Percentiles rank a stretch among this genome's conserved stretches.
phyloP scores from a whole-genome alignment of 2,888 invertebrate genomes.

The Pediacus dermestoides region DNA sequence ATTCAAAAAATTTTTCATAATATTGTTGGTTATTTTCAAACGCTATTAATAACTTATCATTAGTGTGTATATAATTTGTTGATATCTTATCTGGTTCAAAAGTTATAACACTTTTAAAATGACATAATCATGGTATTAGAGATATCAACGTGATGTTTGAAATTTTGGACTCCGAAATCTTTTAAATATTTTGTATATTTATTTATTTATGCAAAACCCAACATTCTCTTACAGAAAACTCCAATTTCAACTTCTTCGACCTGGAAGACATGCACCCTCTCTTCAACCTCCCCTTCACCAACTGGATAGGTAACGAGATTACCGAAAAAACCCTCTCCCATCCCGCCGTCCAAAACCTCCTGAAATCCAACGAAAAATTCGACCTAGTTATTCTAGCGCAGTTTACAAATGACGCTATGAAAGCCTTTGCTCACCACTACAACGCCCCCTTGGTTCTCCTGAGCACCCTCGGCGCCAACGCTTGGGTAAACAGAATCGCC shows the following conservation, averaged over 20 bases:
- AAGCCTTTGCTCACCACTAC: slow-evolving; percentile 42
- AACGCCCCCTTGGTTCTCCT: slow-evolving; percentile 42
- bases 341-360: slow-evolving; percentile 17
- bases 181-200: too few species aligned
- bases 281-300: slow-evolving; percentile 13
- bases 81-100: too few species aligned
- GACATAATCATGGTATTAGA: too few species aligned
- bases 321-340: slow-evolving; percentile 21
- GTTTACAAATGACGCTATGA: slow-evolving; percentile 51
- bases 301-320: slow-evolving; percentile 16
- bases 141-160: too few species aligned
- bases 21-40: too few species aligned
- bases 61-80: too few species aligned
- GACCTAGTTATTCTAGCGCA: slow-evolving; percentile 42
- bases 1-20: too few species aligned
- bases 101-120: too few species aligned
- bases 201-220: too few species aligned
- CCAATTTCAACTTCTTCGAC: slow-evolving; percentile 7
- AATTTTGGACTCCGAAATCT: too few species aligned
- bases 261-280: background rate
- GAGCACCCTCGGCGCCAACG: slow-evolving; percentile 48
- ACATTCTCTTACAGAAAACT: too few species aligned
- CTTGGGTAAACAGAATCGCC: slow-evolving; percentile 50
- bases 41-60: too few species aligned
- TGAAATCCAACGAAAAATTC: slow-evolving; percentile 36